Evolutionary conservation across 1,140 invertebrate species (phyloP).

Genomic region (Aphelenchoides fujianensis): DNA sequence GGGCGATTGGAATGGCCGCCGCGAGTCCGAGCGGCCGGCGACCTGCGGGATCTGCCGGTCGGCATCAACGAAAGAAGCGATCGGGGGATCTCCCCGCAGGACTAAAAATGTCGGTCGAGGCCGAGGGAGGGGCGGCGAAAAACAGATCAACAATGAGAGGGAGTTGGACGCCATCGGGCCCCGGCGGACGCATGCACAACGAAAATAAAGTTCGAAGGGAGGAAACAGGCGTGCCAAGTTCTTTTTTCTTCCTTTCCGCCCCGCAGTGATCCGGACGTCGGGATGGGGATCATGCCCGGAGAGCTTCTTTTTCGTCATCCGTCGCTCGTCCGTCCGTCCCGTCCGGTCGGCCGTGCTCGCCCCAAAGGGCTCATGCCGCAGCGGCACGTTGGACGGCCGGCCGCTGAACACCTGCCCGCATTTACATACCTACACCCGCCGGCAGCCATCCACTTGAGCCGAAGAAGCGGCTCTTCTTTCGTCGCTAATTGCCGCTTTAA

Average conservation of each 20-base stretch:
- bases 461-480: too few relatives aligned
- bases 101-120: not conserved
- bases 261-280: not conserved
- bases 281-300: not conserved
- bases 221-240: constrained; percentile 4
- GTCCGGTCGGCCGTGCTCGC: too few relatives aligned
- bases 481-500: too few relatives aligned
- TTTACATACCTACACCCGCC: not conserved
- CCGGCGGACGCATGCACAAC: constrained; percentile 1
- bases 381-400: not conserved
- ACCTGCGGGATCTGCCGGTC: not conserved
- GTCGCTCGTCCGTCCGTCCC: not conserved
- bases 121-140: too few relatives aligned
- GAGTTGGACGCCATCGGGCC: too few relatives aligned
- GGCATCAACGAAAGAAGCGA: not conserved
- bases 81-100: not conserved
- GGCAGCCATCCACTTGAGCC: not conserved
- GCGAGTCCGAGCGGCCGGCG: too few relatives aligned
- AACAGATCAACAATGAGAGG: not conserved
- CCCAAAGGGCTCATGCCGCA: not conserved
- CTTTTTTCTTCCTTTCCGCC: not conserved
- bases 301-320: not conserved
- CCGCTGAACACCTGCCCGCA: not conserved
- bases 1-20: not conserved
- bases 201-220: constrained; percentile 2